Evolutionary conservation across 2,888 invertebrate species (phyloP).

Genomic region (Uloborus plumipes): DNA sequence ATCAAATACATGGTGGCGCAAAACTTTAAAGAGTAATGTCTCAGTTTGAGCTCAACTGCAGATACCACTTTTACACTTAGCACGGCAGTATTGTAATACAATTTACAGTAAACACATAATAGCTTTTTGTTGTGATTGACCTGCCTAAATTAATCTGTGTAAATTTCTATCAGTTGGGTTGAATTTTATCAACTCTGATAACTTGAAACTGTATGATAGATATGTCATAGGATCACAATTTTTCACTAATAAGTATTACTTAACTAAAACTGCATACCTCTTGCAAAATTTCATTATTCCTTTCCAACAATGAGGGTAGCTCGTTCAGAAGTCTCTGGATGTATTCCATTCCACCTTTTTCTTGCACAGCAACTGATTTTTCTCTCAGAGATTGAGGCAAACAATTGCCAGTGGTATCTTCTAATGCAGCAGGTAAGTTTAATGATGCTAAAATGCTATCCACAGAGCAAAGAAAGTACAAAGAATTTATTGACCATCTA

Average conservation of each 20-base stretch:
- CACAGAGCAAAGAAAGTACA: background rate
- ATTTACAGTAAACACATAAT: too few relatives aligned
- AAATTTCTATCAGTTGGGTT: too few relatives aligned
- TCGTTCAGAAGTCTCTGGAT: conserved; percentile 84
- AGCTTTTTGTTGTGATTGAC: too few relatives aligned
- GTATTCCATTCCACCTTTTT: conserved; percentile 82
- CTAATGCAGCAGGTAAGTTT: conserved; percentile 97
- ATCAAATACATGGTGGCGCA: too few relatives aligned
- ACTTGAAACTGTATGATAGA: too few relatives aligned
- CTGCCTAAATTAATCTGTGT: too few relatives aligned
- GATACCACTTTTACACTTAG: too few relatives aligned
- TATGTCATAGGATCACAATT: too few relatives aligned
- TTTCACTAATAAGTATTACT: background rate
- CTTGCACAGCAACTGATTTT: conserved; percentile 84
- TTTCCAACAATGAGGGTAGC: conserved; percentile 88
- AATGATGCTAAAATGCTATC: conserved; percentile 86
- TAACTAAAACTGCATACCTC: conserved; percentile 77
- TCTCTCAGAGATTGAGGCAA: conserved; percentile 90
- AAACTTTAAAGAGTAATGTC: too few relatives aligned
- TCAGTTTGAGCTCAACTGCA: too few relatives aligned
- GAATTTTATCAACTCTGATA: too few relatives aligned
- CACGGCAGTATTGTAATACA: too few relatives aligned
- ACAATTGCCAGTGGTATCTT: conserved; percentile 80
- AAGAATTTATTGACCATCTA: background rate
- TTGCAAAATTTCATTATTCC: conserved; percentile 94